Evolutionary conservation across 2,797 vertebrate species (phyloP).

Genomic region (Alca torda): DNA sequence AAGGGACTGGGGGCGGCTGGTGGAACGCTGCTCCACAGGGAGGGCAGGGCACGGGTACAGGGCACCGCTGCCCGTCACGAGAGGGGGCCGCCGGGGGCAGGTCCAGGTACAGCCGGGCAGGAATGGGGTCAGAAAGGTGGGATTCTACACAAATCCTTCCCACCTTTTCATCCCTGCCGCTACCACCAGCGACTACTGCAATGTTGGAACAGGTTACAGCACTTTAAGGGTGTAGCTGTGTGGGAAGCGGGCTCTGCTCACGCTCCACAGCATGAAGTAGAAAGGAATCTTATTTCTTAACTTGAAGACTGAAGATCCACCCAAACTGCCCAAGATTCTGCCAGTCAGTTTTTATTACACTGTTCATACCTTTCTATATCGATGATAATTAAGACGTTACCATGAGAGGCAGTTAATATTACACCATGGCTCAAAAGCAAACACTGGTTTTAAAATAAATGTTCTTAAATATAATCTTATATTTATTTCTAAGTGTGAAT

Average conservation of each 20-base stretch:
- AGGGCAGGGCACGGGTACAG: fast-evolving
- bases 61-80: not conserved
- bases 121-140: not conserved
- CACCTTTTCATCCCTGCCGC: not conserved
- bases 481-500: not conserved
- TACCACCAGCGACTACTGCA: not conserved
- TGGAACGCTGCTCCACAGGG: not conserved
- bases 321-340: not conserved
- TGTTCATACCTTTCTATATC: not conserved
- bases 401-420: not conserved
- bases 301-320: not conserved
- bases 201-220: not conserved
- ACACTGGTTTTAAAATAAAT: not conserved
- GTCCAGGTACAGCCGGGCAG: not conserved
- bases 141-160: not conserved
- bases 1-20: not conserved
- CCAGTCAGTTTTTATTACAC: not conserved
- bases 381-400: not conserved
- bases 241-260: not conserved
- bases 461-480: not conserved
- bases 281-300: not conserved
- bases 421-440: not conserved
- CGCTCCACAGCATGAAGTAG: not conserved
- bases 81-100: fast-evolving
- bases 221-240: not conserved